Conservation (phyloP, 2,797 vertebrate species). For the Prionace glauca region DNA sequence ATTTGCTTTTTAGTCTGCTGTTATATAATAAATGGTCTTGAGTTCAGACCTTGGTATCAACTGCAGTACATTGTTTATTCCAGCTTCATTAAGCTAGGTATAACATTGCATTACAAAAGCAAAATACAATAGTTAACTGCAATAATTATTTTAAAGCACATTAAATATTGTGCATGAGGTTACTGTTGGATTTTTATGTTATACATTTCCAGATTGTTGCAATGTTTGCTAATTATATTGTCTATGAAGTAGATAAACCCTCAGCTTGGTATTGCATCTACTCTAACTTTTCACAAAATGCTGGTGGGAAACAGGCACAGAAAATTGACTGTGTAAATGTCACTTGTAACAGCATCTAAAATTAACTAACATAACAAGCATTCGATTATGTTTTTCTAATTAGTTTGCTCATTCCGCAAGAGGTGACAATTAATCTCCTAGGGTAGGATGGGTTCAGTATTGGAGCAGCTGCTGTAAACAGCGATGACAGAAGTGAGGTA, state of each 20-base stretch:
- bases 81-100: not conserved
- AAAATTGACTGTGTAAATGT: not conserved
- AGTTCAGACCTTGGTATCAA: not conserved
- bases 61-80: not conserved
- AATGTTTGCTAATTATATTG: not conserved
- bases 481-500: not conserved
- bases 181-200: not conserved
- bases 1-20: not conserved
- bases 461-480: not conserved
- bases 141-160: not conserved
- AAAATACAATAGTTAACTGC: not conserved
- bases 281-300: not conserved
- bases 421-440: not conserved
- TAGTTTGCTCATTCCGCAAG: not conserved
- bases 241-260: not conserved
- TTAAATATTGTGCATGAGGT: not conserved
- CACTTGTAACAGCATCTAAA: not conserved
- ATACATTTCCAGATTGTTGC: not conserved
- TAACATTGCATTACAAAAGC: not conserved
- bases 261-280: not conserved
- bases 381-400: slow-evolving; percentile 19
- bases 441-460: not conserved
- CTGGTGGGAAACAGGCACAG: not conserved
- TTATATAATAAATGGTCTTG: not conserved
- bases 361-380: not conserved